A percentile compares a stretch with the other conserved stretches of the same genome.
phyloP scores from a whole-genome alignment of 2,113 vertebrate species.

The Protobothrops flavoviridis region DNA sequence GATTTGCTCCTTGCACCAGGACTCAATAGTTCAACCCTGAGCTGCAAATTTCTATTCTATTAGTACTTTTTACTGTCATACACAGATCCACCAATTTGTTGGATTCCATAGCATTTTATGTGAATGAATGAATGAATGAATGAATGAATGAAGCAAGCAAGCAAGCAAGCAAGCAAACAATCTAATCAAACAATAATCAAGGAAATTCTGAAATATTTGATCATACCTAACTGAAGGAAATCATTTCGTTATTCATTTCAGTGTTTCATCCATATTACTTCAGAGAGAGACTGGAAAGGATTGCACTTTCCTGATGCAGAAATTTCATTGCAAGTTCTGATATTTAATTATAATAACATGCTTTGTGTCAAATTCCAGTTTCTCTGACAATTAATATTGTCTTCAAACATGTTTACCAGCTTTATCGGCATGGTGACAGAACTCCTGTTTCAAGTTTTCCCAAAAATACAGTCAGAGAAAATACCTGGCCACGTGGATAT shows the following conservation, averaged over 20 bases:
- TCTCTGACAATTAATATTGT: background rate
- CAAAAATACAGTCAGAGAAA: slow-evolving; percentile 78
- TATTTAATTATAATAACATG: background rate
- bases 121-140: background rate
- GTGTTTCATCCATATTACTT: background rate
- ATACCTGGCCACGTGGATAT: slow-evolving; percentile 84
- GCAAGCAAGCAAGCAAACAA: no score
- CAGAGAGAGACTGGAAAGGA: background rate
- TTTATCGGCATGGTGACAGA: slow-evolving; percentile 86
- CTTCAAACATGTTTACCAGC: slow-evolving; percentile 60
- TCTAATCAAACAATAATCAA: background rate
- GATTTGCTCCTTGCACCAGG: no score
- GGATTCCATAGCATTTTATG: background rate
- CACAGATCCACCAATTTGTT: background rate
- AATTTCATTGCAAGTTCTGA: background rate
- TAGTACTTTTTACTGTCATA: background rate
- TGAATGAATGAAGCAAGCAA: background rate
- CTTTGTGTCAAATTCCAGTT: background rate
- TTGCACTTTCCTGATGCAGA: background rate
- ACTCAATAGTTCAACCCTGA: no score
- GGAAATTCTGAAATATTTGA: background rate
- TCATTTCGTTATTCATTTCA: background rate
- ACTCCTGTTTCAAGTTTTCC: slow-evolving; percentile 82
- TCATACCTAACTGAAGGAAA: background rate
- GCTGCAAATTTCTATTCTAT: no score